phyloP scores from a whole-genome alignment of 2,113 vertebrate species.

The Scomber japonicus region DNA sequence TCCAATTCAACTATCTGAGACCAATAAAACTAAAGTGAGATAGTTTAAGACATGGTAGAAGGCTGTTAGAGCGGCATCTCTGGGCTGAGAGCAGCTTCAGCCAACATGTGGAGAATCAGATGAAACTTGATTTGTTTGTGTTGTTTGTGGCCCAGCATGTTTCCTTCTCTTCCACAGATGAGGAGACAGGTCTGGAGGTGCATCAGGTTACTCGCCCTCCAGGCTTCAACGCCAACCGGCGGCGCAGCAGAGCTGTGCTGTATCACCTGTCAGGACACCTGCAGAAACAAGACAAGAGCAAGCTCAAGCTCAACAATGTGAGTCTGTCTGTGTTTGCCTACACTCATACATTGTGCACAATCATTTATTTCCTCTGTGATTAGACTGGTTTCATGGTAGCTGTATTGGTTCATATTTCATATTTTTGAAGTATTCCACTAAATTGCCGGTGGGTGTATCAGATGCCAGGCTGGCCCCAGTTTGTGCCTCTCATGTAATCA shows the following conservation, averaged over 20 bases:
- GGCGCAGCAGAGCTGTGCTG: constrained; percentile 87
- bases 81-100: background rate
- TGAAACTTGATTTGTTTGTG: background rate
- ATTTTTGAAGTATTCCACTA: too few species aligned
- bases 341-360: background rate
- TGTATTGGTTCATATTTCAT: too few species aligned
- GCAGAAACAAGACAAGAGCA: constrained; percentile 90
- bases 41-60: background rate
- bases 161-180: constrained; percentile 71
- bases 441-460: background rate
- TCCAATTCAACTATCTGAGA: background rate
- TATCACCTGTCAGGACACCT: constrained; percentile 89
- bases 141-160: constrained; percentile 11
- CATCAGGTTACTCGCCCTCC: constrained; percentile 85
- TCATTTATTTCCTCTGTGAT: background rate
- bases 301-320: constrained; percentile 89
- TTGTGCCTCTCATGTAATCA: background rate
- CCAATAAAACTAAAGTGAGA: too few species aligned
- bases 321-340: constrained; percentile 40
- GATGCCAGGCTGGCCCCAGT: background rate
- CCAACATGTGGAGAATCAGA: background rate
- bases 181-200: constrained; percentile 86
- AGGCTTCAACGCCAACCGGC: constrained; percentile 86
- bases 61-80: background rate
- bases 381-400: background rate